Percentiles rank a stretch among this genome's conserved stretches.
phyloP scores from a whole-genome alignment of 2,797 vertebrate species.

The Syndactyla subalaris region DNA sequence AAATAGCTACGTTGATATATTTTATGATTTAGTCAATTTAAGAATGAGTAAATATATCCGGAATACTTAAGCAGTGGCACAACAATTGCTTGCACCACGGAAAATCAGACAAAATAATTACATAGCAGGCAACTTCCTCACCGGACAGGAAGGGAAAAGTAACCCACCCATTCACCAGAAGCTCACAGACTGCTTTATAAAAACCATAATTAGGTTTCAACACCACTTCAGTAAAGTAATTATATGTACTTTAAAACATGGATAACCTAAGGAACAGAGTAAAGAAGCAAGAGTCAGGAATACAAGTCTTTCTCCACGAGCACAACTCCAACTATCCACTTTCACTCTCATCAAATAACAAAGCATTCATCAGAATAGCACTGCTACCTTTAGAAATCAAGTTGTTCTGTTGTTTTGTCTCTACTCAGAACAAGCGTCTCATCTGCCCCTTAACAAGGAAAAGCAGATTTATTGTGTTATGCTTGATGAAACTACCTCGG shows the following conservation, averaged over 20 bases:
- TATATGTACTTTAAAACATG: background rate
- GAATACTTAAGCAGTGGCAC: background rate
- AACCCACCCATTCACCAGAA: background rate
- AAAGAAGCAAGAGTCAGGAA: background rate
- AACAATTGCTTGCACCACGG: background rate
- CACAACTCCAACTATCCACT: background rate
- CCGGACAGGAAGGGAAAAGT: background rate
- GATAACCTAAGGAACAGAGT: background rate
- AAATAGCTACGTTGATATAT: background rate
- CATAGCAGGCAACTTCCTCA: background rate
- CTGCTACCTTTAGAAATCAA: rapidly evolving
- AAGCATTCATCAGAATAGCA: background rate
- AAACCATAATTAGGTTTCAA: background rate
- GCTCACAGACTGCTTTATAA: background rate
- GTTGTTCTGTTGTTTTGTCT: background rate
- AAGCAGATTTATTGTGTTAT: background rate
- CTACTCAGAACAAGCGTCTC: background rate
- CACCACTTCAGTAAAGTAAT: background rate
- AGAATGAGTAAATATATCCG: background rate
- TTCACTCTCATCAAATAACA: background rate
- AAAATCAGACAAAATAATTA: background rate
- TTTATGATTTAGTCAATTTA: background rate
- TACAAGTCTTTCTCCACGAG: background rate
- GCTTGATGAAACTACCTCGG: background rate
- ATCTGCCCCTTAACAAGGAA: background rate